Base-by-base conservation (phyloP, 2,113 vertebrate genomes). In the Nibea coibor region DNA sequence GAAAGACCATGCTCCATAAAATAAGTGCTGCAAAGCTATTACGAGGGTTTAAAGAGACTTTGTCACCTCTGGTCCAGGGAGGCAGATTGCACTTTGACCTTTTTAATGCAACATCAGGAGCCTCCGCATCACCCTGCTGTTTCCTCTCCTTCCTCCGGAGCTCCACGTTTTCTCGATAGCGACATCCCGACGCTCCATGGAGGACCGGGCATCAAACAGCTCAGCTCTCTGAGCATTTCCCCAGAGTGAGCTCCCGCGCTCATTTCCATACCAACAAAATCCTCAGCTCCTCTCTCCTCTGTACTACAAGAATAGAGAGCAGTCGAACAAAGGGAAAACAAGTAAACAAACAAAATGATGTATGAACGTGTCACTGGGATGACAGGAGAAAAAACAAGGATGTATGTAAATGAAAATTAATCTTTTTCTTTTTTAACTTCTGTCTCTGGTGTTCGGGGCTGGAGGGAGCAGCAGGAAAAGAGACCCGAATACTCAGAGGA, bases 311-410 rank as follows among this genome's bases (percentile, higher is more conserved):
- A 94, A 93, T 42, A 93, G 90, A 91, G 82, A 92, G 83, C 61
- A 87, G 87, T 89, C 63, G 78, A 93, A 93, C 93, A 94, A 93
- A 92, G 87, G 86, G 75, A 87, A 88, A 81, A 88, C 83, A 90
- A 89, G 90, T 86, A 93, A 94, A 94, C 90, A 94, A 93, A 93
- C 93, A 91, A 93, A 93, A 89, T 88, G 88, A 76, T 93, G 91
- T 88, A 73, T 48, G 78, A 90, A 86, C 81, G 66, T 90, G 86
- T 85, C 87, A 61, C 83, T 17, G 82, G 42, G 64, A 80, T 53
- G n/a, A 77, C n/a, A 26, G 72, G 71, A 71, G 68, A 39, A 31
- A 70, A 28, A 67, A 42, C 31, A 35, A 39, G 50, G 53, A 85
- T 84, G 90, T 62, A 94, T 94, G 93, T 85, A 89, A 92, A 94